These are phyloP conservation scores for Heptranchias perlo DNA, from an alignment of 2,113 vertebrate species.

Conservation along the genomic window DNA sequence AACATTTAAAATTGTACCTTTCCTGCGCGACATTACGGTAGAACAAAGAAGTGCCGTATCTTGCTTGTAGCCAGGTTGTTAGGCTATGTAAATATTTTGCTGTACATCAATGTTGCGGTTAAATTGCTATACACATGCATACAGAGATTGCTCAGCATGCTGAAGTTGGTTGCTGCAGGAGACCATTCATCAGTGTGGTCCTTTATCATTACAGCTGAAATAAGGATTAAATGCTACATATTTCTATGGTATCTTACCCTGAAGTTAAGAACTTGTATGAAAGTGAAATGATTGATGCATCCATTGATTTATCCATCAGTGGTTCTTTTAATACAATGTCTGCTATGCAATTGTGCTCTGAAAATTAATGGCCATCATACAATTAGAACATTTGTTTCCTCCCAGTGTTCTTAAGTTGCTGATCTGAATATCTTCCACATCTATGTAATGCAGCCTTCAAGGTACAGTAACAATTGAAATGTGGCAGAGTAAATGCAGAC, in stretches of 20 bases:
- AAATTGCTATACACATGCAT: not conserved
- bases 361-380: not conserved
- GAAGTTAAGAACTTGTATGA: not conserved
- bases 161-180: not conserved
- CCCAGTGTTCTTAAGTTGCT: no score
- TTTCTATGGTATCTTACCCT: not conserved
- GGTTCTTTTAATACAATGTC: not conserved
- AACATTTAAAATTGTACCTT: not conserved
- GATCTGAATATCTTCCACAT: no score
- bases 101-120: not conserved
- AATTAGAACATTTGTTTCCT: no score
- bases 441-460: no score
- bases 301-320: no score
- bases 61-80: not conserved
- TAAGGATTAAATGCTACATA: not conserved
- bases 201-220: not conserved
- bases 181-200: not conserved
- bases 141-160: not conserved
- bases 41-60: not conserved
- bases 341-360: not conserved
- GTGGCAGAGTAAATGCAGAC: no score
- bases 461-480: no score
- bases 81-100: not conserved
- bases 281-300: not conserved
- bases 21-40: not conserved